phyloP scores from a whole-genome alignment of 1,140 invertebrate genomes.

The Danaus plexippus region DNA sequence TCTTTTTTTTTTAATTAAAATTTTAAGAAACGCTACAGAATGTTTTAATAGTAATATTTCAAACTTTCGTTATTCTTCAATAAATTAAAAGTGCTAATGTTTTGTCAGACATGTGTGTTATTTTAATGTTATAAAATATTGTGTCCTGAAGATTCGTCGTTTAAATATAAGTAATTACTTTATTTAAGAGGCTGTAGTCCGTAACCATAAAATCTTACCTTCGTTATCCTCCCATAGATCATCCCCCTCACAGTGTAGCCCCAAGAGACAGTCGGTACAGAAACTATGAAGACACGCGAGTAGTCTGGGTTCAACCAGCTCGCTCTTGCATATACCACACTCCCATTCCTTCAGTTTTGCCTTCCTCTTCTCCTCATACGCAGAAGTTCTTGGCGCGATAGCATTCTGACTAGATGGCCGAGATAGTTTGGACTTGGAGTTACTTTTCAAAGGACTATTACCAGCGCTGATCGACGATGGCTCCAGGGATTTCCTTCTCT shows the following conservation, averaged over 20 bases:
- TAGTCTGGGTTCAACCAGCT: slow-evolving; percentile 70
- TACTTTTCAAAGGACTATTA: slow-evolving; percentile 46
- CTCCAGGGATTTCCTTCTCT: slow-evolving; percentile 64
- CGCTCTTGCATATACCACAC: slow-evolving; percentile 67
- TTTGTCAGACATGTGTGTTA: too few species aligned
- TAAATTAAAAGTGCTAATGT: too few species aligned
- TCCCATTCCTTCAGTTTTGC: slow-evolving; percentile 51
- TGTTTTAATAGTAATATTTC: too few species aligned
- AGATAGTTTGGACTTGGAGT: slow-evolving; percentile 19
- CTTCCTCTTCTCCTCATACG: slow-evolving; percentile 34
- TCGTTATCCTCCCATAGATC: slow-evolving; percentile 55
- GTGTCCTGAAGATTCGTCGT: too few species aligned
- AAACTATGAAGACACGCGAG: slow-evolving; percentile 74
- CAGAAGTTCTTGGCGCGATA: slow-evolving; percentile 46
- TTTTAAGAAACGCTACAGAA: too few species aligned
- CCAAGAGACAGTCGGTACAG: slow-evolving; percentile 72
- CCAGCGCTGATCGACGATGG: slow-evolving; percentile 58
- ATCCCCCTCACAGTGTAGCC: slow-evolving; percentile 52
- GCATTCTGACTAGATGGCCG: slow-evolving; percentile 42
- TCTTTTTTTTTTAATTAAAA: too few species aligned
- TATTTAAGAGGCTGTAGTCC: too few species aligned
- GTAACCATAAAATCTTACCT: slow-evolving; percentile 10
- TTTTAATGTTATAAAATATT: too few species aligned
- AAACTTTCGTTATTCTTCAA: too few species aligned
- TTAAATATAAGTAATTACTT: too few species aligned